Base-by-base conservation (phyloP, 2,797 vertebrate species). In the Microhierax caerulescens region DNA sequence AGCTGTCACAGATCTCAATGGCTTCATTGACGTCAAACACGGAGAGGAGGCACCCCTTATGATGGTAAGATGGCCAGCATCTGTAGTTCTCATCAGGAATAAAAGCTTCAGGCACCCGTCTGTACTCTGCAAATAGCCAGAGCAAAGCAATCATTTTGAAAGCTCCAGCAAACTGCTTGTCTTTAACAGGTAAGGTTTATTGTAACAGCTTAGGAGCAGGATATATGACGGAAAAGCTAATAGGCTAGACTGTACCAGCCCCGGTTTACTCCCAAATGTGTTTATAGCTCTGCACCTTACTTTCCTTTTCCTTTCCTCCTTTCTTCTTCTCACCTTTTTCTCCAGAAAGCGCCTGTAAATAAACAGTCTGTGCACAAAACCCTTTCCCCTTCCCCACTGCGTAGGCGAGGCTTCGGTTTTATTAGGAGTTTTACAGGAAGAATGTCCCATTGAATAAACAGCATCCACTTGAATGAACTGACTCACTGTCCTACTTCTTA, bases 1-100 rank as follows among this genome's bases (percentile, higher is more conserved):
- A 99, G 95, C 98, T 99, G 93, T 99, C 98, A 61, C 99, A 99
- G 74, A 99, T 94, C 8, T 98, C 98, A 10, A 98, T 95, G 27
- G 99, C 99, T 94, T 99, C 99, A 0, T 75, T 97, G 69, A 99
- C 53, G 3, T 97, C 98, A 79, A 99, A 99, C 68, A 99, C 98
- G 0, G 99, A 99, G 50, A 99, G 98, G 54, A 99, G 98, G 84
- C 99, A 99, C 86, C 98, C 97, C 10, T 98, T 98, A 2, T 99
- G 99, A 77, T 98, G 98, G 96, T 99, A 98, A 60, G 99, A 99
- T 2, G 99, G 99, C 99, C 99, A 99, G 95, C 99, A 99, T 75
- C 98, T 98, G 96, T 99, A 99, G 95, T 99, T 98, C 51, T 99
- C 98, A 56, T 97, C 98, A 20, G 97, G 92, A 84, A 99, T 97